Base-by-base conservation (phyloP, 1,140 invertebrate species). In the Propsilocerus akamusi region DNA sequence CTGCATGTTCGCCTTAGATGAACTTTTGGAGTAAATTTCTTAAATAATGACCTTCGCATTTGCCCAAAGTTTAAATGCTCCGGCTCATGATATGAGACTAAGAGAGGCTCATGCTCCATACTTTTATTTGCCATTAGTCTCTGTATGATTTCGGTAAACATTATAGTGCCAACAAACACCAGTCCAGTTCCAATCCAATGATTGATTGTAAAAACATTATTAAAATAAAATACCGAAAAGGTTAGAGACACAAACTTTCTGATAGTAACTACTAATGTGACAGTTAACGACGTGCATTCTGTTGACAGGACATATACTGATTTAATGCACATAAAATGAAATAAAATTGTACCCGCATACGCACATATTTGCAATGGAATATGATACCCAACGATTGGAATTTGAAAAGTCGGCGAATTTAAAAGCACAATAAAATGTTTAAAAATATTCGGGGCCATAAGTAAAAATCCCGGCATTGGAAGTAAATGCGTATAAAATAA, bases 251-350 rank as follows among this genome's bases (percentile, higher is more conserved):
- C 59, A 62, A 93, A 93, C 66, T 93, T 93, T 25, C 88, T 66
- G 28, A 91, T 60, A 3, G 88, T 93, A 26, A 92, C 74, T 4
- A 93, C 82, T 47, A 93, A 65, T 5, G 86, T 92, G 0, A 92
- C 86, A 3, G 85, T 87, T 12, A 93, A 62, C 0, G 87, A 87
- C 6, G 78, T 72, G 59, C 84, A 87, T 61, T 86, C 81, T 1
- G 86, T 79, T 1, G 83, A 89, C 52, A 92, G 69, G 28, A 76
- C 70, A 60, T 86, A 92, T 2, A 92, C 95, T 8, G 89, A 89
- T 58, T 83, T 81, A 51, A 97, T 96, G 62, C 95, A 99, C 46
- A 96, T 61, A 74, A 90, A 97, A 76, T 97, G 94, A 7, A 93
- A 90, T 0, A 94, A 51, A 20, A 90, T 78, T 68, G 97, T 97